Evolutionary conservation across 1,140 invertebrate genomes (phyloP).

Genomic region (Drosophila repleta): DNA sequence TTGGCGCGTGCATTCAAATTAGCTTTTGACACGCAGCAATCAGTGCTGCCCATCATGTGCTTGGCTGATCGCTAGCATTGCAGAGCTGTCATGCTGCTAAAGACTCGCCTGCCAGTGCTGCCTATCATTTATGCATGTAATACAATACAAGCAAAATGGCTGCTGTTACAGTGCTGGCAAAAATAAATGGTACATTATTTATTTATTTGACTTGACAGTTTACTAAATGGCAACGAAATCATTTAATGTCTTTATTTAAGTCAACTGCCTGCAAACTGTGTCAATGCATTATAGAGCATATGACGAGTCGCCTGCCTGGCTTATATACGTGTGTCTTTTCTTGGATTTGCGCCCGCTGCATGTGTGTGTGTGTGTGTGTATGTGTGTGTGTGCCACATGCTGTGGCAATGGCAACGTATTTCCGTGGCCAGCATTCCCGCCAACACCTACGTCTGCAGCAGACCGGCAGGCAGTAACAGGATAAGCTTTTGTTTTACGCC

Average conservation of each 20-base stretch:
- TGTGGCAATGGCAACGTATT: conserved; percentile 74
- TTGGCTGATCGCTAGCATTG: too few relatives aligned
- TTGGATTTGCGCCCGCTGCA: conserved; percentile 33
- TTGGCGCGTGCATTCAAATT: not conserved
- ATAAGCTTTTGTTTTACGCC: conserved; percentile 82
- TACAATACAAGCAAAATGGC: too few relatives aligned
- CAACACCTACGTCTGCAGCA: conserved; percentile 23
- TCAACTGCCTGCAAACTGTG: not conserved
- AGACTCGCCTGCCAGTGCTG: too few relatives aligned
- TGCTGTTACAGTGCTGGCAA: not conserved
- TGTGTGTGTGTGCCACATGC: conserved; percentile 61
- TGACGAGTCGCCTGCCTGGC: not conserved
- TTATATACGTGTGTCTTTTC: conserved; percentile 27
- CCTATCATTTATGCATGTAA: too few relatives aligned
- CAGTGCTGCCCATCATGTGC: not conserved
- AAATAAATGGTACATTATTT: too few relatives aligned
- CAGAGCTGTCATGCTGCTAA: too few relatives aligned
- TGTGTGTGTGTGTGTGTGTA: conserved; percentile 24
- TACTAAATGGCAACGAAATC: too few relatives aligned
- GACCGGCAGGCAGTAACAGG: conserved; percentile 61
- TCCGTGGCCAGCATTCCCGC: conserved; percentile 61
- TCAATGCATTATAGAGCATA: conserved; percentile 15
- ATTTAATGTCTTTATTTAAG: too few relatives aligned
- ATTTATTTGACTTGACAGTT: too few relatives aligned
- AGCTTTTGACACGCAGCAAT: not conserved